Conservation (phyloP, 2,888 invertebrate species). For the Dysmachus trigonus region DNA sequence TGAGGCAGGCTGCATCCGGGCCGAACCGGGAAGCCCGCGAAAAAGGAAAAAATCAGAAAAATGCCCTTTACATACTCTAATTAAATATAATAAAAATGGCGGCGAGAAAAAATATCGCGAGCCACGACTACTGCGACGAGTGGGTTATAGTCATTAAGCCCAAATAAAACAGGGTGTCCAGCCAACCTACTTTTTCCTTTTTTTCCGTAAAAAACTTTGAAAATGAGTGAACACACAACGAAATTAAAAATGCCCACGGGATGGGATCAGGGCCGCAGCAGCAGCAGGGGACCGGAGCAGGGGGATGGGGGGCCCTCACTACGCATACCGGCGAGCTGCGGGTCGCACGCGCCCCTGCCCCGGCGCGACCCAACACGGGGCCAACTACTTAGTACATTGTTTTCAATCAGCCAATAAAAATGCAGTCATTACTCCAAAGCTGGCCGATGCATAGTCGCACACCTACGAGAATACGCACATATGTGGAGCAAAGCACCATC, state of each 20-base stretch:
- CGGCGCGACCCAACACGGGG: constrained; percentile 47
- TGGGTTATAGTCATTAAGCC: constrained; percentile 39
- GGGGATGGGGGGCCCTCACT: neutral
- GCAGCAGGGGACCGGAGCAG: neutral
- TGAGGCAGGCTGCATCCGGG: constrained; percentile 29
- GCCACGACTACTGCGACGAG: constrained; percentile 4
- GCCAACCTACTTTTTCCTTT: constrained; percentile 29
- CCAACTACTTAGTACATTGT: constrained; percentile 60
- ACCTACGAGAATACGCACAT: constrained; percentile 15
- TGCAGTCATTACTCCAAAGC: constrained; percentile 61
- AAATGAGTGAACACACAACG: constrained; percentile 39
- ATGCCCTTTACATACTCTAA: constrained; percentile 40
- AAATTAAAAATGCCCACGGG: constrained; percentile 3
- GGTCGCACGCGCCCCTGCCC: constrained; percentile 1
- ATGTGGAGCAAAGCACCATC: constrained; percentile 48
- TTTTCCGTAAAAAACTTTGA: constrained; percentile 30
- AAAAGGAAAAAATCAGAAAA: constrained; percentile 32
- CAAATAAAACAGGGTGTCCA: constrained; percentile 37
- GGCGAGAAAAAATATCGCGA: constrained; percentile 34
- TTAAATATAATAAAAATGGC: constrained; percentile 45
- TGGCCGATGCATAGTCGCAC: constrained; percentile 9
- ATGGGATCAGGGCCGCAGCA: neutral
- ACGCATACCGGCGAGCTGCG: constrained; percentile 30
- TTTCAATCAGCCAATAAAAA: constrained; percentile 65
- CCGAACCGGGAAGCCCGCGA: neutral